These are phyloP conservation scores for Nyctalus aviator DNA, from an alignment of 2,797 vertebrate genomes.

Conservation along the genomic window DNA sequence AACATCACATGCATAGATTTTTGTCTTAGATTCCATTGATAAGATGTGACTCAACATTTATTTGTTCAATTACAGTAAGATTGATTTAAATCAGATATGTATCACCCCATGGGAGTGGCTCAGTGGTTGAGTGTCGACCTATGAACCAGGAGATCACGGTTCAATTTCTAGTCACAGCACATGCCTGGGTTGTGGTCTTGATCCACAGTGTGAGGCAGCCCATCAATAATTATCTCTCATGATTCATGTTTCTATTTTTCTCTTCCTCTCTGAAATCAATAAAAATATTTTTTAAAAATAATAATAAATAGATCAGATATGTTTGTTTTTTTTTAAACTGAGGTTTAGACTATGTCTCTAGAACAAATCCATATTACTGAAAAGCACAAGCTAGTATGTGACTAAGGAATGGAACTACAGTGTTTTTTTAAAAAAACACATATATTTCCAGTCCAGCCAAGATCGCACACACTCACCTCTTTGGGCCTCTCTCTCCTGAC, in stretches of 20 bases:
- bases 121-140: too few species aligned
- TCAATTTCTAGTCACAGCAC: too few species aligned
- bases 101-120: neutral
- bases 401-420: neutral
- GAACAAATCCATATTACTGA: neutral
- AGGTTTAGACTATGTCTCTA: neutral
- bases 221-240: too few species aligned
- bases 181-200: too few species aligned
- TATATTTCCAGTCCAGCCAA: neutral
- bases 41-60: neutral
- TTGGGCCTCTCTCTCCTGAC: neutral
- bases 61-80: neutral
- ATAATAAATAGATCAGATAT: neutral
- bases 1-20: constrained; percentile 38
- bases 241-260: too few species aligned
- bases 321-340: neutral
- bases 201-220: too few species aligned
- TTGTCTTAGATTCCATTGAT: neutral
- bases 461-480: neutral
- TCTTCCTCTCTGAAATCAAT: too few species aligned
- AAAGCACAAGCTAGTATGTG: neutral
- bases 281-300: too few species aligned
- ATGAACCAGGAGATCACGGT: too few species aligned
- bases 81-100: neutral
- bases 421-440: neutral